Evolutionary conservation across 2,797 vertebrate species (phyloP).

Genomic region (Borostomias antarcticus): DNA sequence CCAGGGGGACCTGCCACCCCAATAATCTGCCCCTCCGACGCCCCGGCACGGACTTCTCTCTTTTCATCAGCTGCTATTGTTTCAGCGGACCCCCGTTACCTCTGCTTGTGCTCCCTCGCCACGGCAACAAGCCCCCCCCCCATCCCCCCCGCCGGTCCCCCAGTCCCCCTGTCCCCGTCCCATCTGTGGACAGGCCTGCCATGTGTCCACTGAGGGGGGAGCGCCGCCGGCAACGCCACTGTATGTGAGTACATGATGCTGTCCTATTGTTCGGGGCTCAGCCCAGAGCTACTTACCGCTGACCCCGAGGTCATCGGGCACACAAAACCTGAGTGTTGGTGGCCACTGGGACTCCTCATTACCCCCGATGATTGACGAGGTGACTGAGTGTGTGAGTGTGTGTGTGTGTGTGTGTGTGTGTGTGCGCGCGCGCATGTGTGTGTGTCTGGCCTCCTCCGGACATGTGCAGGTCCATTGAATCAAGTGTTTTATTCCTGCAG

Average conservation of each 20-base stretch:
- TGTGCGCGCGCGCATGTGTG: slow-evolving; percentile 30
- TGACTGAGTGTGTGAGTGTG: slow-evolving; percentile 33
- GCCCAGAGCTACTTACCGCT: slow-evolving; percentile 65
- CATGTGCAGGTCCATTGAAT: slow-evolving; percentile 46
- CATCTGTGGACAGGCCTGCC: slow-evolving; percentile 81
- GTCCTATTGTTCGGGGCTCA: slow-evolving; percentile 62
- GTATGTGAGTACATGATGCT: slow-evolving; percentile 74
- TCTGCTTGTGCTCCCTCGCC: slow-evolving; percentile 72
- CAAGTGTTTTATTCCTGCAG: slow-evolving; percentile 57
- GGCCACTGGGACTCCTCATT: slow-evolving; percentile 74
- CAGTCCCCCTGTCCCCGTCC: slow-evolving; percentile 55
- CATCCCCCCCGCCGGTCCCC: neutral
- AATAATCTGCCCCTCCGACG: slow-evolving; percentile 71
- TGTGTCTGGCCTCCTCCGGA: slow-evolving; percentile 25
- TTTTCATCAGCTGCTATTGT: slow-evolving; percentile 76
- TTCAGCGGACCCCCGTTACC: slow-evolving; percentile 65
- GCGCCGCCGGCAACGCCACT: slow-evolving; percentile 66
- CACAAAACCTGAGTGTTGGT: slow-evolving; percentile 77
- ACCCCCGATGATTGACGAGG: slow-evolving; percentile 75
- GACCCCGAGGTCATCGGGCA: slow-evolving; percentile 74
- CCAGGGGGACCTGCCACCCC: slow-evolving; percentile 57
- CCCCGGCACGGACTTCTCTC: slow-evolving; percentile 64
- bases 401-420: slow-evolving; percentile 25
- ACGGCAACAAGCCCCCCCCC: slow-evolving; percentile 57
- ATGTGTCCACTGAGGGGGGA: slow-evolving; percentile 75